phyloP scores from a whole-genome alignment of 2,888 invertebrate genomes.

The Arenicola marina region DNA sequence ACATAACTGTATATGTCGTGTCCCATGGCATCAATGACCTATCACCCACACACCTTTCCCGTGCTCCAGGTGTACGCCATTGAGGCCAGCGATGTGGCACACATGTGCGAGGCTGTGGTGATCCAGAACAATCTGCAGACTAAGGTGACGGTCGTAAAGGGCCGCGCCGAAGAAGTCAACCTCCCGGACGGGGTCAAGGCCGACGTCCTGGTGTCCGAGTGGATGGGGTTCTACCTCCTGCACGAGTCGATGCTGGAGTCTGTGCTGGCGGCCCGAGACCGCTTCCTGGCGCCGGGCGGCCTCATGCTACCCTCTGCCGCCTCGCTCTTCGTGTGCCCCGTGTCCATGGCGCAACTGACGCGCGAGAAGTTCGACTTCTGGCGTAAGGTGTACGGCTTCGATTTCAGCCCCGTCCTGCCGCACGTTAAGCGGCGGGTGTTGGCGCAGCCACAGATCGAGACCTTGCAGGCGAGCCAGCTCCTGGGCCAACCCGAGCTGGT shows the following conservation, averaged over 20 bases:
- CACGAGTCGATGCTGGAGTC: conserved; percentile 60
- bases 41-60: no score
- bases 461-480: conserved; percentile 38
- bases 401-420: conserved; percentile 45
- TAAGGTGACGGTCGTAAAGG: conserved; percentile 48
- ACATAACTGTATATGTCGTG: no score
- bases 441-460: conserved; percentile 36
- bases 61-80: conserved; percentile 56
- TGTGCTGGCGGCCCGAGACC: conserved; percentile 54
- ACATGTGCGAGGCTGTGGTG: conserved; percentile 48
- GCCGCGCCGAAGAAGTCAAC: conserved; percentile 46
- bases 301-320: conserved; percentile 53
- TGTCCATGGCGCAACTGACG: conserved; percentile 47
- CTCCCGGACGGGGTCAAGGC: conserved; percentile 47
- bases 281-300: conserved; percentile 48
- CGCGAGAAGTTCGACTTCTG: conserved; percentile 49
- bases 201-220: conserved; percentile 58
- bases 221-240: conserved; percentile 61
- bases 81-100: conserved; percentile 51
- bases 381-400: conserved; percentile 56
- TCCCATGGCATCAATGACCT: no score
- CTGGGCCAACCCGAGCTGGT: conserved; percentile 43
- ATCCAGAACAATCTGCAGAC: conserved; percentile 45
- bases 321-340: conserved; percentile 48
- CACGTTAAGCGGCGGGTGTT: neutral